phyloP scores from a whole-genome alignment of 2,888 invertebrate species.

The Leptinotarsa peninsularis region DNA sequence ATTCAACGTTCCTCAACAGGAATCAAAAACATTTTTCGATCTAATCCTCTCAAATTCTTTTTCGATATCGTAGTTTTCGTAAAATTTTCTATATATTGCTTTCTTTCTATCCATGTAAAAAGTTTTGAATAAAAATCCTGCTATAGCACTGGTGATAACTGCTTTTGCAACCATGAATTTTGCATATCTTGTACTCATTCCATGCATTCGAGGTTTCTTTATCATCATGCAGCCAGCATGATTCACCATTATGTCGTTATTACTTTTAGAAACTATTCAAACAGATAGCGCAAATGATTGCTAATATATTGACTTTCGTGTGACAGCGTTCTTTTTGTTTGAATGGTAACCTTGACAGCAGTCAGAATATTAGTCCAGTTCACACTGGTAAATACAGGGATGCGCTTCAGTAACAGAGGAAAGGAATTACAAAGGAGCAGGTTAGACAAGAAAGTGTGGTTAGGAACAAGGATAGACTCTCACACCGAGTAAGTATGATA shows the following conservation, averaged over 20 bases:
- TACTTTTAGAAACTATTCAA: background rate
- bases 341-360: background rate
- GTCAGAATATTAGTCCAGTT: too few relatives aligned
- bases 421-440: too few relatives aligned
- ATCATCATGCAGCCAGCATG: conserved; percentile 30
- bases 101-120: conserved; percentile 35
- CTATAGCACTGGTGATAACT: conserved; percentile 32
- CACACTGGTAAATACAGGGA: too few relatives aligned
- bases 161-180: conserved; percentile 27
- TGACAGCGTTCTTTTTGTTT: background rate
- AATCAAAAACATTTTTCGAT: conserved; percentile 46
- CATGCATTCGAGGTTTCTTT: conserved; percentile 45
- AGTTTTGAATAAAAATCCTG: conserved; percentile 34
- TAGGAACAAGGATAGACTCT: too few relatives aligned
- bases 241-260: conserved; percentile 26
- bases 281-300: too few relatives aligned
- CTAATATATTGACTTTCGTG: conserved; percentile 4
- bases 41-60: conserved; percentile 48
- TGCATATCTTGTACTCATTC: conserved; percentile 25
- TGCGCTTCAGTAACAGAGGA: too few relatives aligned
- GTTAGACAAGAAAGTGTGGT: too few relatives aligned
- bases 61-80: conserved; percentile 47
- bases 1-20: conserved; percentile 40
- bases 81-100: conserved; percentile 37
- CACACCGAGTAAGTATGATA: too few relatives aligned